Conservation (phyloP, 2,797 vertebrate species). For the Distichodus sexfasciatus region DNA sequence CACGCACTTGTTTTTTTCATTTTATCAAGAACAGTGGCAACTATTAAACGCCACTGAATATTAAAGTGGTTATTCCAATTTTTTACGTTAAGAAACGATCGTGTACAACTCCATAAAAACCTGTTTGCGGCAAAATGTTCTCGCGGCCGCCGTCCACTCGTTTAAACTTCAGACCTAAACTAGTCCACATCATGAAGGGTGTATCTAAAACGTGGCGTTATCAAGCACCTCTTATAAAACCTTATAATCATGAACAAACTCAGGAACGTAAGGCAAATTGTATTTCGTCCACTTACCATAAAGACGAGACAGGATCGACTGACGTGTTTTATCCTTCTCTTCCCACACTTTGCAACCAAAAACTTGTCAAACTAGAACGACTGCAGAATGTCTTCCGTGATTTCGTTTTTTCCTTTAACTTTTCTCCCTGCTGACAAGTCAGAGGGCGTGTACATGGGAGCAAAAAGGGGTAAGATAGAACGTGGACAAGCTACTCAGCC, state of each 20-base stretch:
- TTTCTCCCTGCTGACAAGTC: conserved; percentile 68
- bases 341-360: conserved; percentile 56
- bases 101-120: too few relatives aligned
- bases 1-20: too few relatives aligned
- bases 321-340: conserved; percentile 55
- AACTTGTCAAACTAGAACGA: conserved; percentile 64
- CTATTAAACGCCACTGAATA: too few relatives aligned
- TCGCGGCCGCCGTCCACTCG: too few relatives aligned
- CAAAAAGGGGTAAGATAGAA: neutral
- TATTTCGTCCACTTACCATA: conserved; percentile 68
- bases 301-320: conserved; percentile 44
- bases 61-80: too few relatives aligned
- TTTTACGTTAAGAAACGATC: too few relatives aligned
- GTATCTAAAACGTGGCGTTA: conserved; percentile 76
- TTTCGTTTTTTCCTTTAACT: conserved; percentile 67
- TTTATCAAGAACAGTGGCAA: too few relatives aligned
- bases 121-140: too few relatives aligned
- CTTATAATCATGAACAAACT: too few relatives aligned
- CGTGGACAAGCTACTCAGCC: conserved; percentile 10
- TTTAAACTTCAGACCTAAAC: too few relatives aligned
- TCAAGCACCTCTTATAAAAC: too few relatives aligned
- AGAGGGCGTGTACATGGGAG: conserved; percentile 79
- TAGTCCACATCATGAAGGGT: too few relatives aligned
- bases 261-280: neutral
- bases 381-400: conserved; percentile 79